Base-by-base conservation (phyloP, 2,888 invertebrate genomes). In the Xestoiulus laeticollis region DNA sequence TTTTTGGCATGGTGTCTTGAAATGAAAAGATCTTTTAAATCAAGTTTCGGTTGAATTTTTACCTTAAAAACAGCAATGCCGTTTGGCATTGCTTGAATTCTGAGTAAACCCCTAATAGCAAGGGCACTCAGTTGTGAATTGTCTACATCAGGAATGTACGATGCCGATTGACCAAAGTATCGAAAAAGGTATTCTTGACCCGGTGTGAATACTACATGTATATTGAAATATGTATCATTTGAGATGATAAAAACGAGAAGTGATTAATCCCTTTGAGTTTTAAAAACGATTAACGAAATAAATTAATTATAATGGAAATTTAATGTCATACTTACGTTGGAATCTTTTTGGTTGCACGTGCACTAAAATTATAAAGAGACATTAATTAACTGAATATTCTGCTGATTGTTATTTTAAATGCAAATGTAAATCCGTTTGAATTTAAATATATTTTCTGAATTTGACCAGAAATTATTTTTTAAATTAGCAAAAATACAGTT, bases 141-240 rank as follows among this genome's bases (percentile, higher is more conserved):
- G 78, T 78, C 78, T 14, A 53, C 59, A 84, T 87, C 87, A 26
- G 83, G 83, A 38, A 87, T 83, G 16, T 19, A 30, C 26, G 44
- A 22, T n/a, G 43, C 14, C 3, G 84, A n/a, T 10, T 87, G 87
- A 19, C 26, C 87, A 3, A 44, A 10, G 38, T 87, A 87, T 19
- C 44, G 19, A 32, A 84, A 87, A 8, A 10, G 5, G 84, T 87
- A 87, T 84, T 83, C 83, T 43, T 84, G 12, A 32, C 84, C 87
- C 30, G 84, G 38, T 26, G 53, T 86, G 32, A 53, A 86, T 12
- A 53, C 86, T 86, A 32, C 1, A 59, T 68, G 10, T 26, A 26
- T 22, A 26, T n/a, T n/a, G n/a, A n/a, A n/a, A n/a, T 53, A 5
- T 2, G 22, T 68, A 8, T 0, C 22, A 68, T 68, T 78, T 30